A percentile compares a stretch with the other conserved stretches of the same genome.
phyloP scores from a whole-genome alignment of 2,113 vertebrate species.

The Balaeniceps rex region DNA sequence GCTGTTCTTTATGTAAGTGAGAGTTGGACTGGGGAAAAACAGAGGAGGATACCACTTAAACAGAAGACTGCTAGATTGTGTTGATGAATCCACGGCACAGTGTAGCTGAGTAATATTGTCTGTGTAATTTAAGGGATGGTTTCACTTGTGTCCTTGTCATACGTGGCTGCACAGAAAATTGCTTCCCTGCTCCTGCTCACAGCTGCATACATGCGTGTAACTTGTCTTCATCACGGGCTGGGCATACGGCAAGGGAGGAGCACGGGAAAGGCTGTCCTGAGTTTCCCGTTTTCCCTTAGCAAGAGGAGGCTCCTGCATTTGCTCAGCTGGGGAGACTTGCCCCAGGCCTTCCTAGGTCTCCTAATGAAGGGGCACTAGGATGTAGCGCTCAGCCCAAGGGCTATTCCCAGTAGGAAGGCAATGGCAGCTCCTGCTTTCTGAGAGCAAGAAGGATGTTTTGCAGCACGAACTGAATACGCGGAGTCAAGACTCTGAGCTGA shows the following conservation, averaged over 20 bases:
- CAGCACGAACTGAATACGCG: neutral
- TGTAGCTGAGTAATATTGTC: neutral
- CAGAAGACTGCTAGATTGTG: neutral
- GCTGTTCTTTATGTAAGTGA: neutral
- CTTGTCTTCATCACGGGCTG: neutral
- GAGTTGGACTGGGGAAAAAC: neutral
- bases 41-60: neutral
- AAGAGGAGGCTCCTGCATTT: neutral
- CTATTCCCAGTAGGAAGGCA: neutral
- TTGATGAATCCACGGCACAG: neutral
- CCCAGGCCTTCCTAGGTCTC: neutral
- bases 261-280: neutral
- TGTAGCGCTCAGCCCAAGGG: neutral
- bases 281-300: neutral
- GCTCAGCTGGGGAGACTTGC: neutral
- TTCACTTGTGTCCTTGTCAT: neutral
- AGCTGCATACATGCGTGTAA: neutral
- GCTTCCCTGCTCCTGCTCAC: neutral
- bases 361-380: neutral
- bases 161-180: neutral
- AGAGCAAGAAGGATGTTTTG: neutral
- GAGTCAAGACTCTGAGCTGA: neutral
- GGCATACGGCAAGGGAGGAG: neutral
- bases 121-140: neutral
- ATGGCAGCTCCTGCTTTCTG: neutral